A percentile compares a stretch with the other conserved stretches of the same genome.
Evolutionary conservation across 1,140 invertebrate species (phyloP).

Genomic region (Nasonia longicornis): DNA sequence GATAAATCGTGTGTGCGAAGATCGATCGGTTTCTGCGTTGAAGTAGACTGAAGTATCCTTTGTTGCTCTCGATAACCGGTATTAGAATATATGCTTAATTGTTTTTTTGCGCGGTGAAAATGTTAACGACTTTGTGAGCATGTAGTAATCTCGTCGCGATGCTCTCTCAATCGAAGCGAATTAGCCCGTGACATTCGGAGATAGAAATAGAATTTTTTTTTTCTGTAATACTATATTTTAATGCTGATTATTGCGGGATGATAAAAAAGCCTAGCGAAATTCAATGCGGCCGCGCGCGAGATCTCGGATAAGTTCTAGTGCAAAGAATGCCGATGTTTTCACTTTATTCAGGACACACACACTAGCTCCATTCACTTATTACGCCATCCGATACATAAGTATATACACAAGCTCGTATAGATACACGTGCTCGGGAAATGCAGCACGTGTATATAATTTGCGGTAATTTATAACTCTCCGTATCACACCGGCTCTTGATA

Average conservation of each 20-base stretch:
- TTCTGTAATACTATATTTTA: no score
- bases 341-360: constrained; percentile 40
- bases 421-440: constrained; percentile 14
- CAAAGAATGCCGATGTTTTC: constrained; percentile 38
- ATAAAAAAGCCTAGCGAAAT: not conserved
- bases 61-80: not conserved
- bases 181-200: no score
- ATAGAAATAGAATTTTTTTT: no score
- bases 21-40: not conserved
- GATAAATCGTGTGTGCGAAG: not conserved
- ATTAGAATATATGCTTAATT: not conserved
- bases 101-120: not conserved
- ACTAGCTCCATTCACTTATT: constrained; percentile 42
- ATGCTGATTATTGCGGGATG: no score
- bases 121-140: not conserved
- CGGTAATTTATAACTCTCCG: not conserved
- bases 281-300: not conserved
- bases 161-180: no score
- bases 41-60: not conserved
- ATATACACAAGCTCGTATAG: not conserved
- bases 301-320: not conserved
- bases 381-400: constrained; percentile 27
- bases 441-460: not conserved
- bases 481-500: not conserved
- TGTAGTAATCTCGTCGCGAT: no score